phyloP scores from a whole-genome alignment of 2,888 invertebrate species.

The Apoda limacodes region DNA sequence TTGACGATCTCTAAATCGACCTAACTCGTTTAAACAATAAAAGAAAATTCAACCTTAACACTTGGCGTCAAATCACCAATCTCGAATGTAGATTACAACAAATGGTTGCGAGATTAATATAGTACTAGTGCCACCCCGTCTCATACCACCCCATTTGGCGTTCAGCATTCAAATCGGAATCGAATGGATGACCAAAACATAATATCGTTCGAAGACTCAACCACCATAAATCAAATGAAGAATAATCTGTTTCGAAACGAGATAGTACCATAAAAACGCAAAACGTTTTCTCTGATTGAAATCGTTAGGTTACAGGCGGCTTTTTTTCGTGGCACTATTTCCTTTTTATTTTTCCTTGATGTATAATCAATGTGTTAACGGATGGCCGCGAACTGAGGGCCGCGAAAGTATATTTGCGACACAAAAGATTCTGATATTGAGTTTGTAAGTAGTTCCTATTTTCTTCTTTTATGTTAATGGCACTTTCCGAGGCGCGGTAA shows the following conservation, averaged over 20 bases:
- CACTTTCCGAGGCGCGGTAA: constrained; percentile 55
- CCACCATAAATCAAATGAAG: constrained; percentile 71
- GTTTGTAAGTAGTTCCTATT: constrained; percentile 65
- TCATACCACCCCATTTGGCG: constrained; percentile 64
- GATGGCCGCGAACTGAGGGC: constrained; percentile 55
- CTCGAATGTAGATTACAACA: constrained; percentile 61
- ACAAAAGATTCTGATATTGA: constrained; percentile 68
- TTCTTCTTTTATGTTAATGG: constrained; percentile 64
- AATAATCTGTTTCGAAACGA: constrained; percentile 70
- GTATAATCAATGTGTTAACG: constrained; percentile 70
- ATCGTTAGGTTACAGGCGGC: constrained; percentile 53
- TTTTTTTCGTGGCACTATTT: constrained; percentile 59
- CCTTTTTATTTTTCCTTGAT: constrained; percentile 66
- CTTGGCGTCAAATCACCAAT: constrained; percentile 35
- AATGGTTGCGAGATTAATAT: constrained; percentile 71
- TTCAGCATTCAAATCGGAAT: constrained; percentile 70
- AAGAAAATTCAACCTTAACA: constrained; percentile 49
- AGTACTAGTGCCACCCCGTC: constrained; percentile 66
- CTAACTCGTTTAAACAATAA: constrained; percentile 52
- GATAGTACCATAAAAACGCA: constrained; percentile 69
- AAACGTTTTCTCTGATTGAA: constrained; percentile 70
- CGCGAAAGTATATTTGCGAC: constrained; percentile 60
- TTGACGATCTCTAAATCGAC: constrained; percentile 61
- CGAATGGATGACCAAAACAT: constrained; percentile 71
- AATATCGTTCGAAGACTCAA: constrained; percentile 68